Evolutionary conservation across 2,888 invertebrate species (phyloP).

Genomic region (Argyresthia goedartella): DNA sequence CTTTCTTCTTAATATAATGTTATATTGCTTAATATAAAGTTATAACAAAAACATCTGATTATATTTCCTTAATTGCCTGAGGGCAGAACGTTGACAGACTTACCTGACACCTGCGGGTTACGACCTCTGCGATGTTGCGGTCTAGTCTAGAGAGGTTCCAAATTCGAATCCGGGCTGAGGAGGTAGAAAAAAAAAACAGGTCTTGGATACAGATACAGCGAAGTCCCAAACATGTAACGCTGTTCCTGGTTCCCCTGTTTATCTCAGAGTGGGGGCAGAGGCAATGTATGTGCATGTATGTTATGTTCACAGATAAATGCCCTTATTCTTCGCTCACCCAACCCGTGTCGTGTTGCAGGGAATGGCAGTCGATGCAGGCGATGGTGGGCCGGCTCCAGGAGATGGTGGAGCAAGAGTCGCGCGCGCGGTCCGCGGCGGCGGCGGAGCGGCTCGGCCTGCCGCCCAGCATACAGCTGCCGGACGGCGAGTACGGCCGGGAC

Average conservation of each 20-base stretch:
- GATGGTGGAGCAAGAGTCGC: constrained; percentile 66
- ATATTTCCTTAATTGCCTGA: too few species aligned
- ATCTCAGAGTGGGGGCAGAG: background rate
- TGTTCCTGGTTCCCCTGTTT: background rate
- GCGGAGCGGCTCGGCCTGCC: constrained; percentile 69
- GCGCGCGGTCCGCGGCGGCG: constrained; percentile 60
- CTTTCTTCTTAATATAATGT: too few species aligned
- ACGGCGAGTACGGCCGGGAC: constrained; percentile 75
- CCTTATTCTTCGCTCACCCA: background rate
- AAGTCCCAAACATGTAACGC: too few species aligned
- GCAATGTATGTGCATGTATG: background rate
- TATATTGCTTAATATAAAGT: too few species aligned
- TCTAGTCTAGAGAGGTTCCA: too few species aligned
- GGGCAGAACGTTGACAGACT: too few species aligned
- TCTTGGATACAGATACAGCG: background rate
- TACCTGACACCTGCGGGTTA: too few species aligned
- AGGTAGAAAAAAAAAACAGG: background rate
- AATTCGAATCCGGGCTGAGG: too few species aligned
- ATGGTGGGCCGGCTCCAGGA: constrained; percentile 68
- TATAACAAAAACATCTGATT: too few species aligned
- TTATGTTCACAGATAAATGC: background rate
- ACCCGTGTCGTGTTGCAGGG: constrained; percentile 57
- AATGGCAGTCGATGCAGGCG: constrained; percentile 72
- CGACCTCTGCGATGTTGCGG: too few species aligned
- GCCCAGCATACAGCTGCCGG: constrained; percentile 75